Conservation (phyloP, 2,888 invertebrate genomes). For the Odontocolon sp. region DNA sequence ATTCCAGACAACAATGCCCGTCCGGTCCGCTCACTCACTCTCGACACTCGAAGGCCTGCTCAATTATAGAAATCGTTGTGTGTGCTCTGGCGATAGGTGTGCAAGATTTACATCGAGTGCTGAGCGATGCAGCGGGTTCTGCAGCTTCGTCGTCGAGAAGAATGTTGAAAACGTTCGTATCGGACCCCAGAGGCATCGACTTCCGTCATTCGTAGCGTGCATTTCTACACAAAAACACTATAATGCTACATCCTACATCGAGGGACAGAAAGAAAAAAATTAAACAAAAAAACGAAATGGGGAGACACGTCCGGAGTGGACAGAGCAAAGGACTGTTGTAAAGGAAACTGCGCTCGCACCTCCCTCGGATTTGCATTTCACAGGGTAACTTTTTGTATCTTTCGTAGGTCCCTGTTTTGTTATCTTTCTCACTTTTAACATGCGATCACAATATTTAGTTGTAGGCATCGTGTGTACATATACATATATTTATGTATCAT, state of each 20-base stretch:
- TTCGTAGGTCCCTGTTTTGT: neutral
- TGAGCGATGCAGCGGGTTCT: neutral
- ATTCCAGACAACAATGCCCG: conserved; percentile 60
- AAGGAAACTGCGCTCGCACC: conserved; percentile 4
- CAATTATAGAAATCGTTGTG: conserved; percentile 56
- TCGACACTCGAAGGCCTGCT: conserved; percentile 19
- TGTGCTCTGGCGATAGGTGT: conserved; percentile 31
- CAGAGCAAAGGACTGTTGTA: conserved; percentile 15
- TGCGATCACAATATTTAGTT: conserved; percentile 29
- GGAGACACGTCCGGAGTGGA: conserved; percentile 30
- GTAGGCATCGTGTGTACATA: neutral
- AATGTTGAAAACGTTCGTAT: neutral
- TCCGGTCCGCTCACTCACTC: conserved; percentile 43
- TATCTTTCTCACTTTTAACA: no score
- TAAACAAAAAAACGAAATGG: conserved; percentile 13
- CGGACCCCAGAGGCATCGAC: neutral
- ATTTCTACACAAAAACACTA: conserved; percentile 44
- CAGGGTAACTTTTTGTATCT: conserved; percentile 24
- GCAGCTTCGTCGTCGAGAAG: neutral
- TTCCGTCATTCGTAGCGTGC: neutral
- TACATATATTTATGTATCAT: neutral
- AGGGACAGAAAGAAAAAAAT: neutral
- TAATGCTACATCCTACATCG: conserved; percentile 11
- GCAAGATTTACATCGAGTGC: conserved; percentile 39
- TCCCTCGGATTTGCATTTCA: conserved; percentile 13